Percentiles rank a stretch among this genome's conserved stretches.
These are phyloP conservation scores for Tetranychus cinnabarinus DNA, from an alignment of 1,140 invertebrate species.

Conservation along the genomic window DNA sequence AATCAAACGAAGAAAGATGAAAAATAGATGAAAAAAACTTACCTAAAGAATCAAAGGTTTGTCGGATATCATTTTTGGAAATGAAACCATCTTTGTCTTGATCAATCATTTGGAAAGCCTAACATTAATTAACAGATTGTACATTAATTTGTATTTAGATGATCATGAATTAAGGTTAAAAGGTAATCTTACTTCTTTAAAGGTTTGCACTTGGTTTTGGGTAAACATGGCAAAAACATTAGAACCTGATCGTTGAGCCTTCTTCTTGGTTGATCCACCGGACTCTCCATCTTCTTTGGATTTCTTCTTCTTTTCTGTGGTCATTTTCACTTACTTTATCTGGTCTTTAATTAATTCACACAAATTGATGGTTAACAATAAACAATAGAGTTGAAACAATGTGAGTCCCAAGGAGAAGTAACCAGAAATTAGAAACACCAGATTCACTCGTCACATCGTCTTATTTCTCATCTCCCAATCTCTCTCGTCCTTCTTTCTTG, in stretches of 20 bases:
- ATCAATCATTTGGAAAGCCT: slow-evolving; percentile 96
- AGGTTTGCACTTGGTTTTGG: slow-evolving; percentile 78
- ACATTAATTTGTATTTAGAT: background rate
- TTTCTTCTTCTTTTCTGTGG: background rate
- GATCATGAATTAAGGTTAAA: background rate
- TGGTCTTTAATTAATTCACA: too few species aligned
- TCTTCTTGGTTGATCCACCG: slow-evolving; percentile 34
- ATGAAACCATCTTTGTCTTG: slow-evolving; percentile 94
- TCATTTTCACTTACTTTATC: too few species aligned
- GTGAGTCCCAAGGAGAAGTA: too few species aligned
- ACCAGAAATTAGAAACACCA: too few species aligned
- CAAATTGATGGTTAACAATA: too few species aligned
- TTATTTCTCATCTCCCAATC: too few species aligned
- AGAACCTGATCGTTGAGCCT: slow-evolving; percentile 55
- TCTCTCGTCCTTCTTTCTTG: too few species aligned
- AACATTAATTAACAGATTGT: background rate
- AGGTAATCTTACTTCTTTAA: slow-evolving; percentile 51
- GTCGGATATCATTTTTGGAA: slow-evolving; percentile 78
- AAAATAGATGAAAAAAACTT: slow-evolving; percentile 8
- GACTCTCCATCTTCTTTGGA: slow-evolving; percentile 13
- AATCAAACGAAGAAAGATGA: too few species aligned
- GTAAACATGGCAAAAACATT: slow-evolving; percentile 89
- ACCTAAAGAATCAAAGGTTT: slow-evolving; percentile 82
- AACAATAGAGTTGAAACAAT: too few species aligned
- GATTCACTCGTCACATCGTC: too few species aligned